A percentile compares a stretch with the other conserved stretches of the same genome.
Evolutionary conservation across 2,797 vertebrate genomes (phyloP).

Genomic region (Sylvia borin): DNA sequence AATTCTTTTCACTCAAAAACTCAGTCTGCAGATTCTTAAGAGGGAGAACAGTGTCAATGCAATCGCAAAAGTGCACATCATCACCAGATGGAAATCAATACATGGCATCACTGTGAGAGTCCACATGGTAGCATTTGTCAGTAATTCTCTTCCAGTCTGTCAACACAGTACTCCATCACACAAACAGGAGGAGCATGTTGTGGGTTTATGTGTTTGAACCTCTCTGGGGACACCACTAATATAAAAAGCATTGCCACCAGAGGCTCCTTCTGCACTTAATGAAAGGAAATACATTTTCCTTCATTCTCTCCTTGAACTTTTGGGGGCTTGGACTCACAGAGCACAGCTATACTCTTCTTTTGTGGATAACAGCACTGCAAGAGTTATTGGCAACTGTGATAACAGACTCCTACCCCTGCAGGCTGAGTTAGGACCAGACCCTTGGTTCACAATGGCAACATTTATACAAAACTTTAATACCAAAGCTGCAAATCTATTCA

Average conservation of each 20-base stretch:
- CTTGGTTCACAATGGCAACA: background rate
- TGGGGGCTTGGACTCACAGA: background rate
- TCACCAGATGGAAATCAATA: conserved; percentile 61
- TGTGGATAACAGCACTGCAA: background rate
- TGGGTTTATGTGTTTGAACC: conserved; percentile 51
- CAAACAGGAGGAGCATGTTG: conserved; percentile 44
- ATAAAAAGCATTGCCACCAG: conserved; percentile 45
- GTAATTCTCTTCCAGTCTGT: conserved; percentile 60
- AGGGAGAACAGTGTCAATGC: conserved; percentile 30
- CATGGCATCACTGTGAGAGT: conserved; percentile 29
- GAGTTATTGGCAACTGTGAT: background rate
- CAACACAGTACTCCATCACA: conserved; percentile 39
- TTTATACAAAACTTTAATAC: background rate
- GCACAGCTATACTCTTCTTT: background rate
- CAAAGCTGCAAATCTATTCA: background rate
- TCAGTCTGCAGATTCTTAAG: conserved; percentile 37
- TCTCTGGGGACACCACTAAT: conserved; percentile 50
- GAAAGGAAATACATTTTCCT: conserved; percentile 44
- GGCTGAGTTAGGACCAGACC: background rate
- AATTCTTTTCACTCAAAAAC: conserved; percentile 36
- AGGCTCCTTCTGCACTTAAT: conserved; percentile 24
- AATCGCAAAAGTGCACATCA: conserved; percentile 54
- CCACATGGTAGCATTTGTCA: conserved; percentile 64
- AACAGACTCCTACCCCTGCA: background rate
- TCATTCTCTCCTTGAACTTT: background rate